Evolutionary conservation across 2,888 invertebrate species (phyloP).

Genomic region (Dendrolimus pini): DNA sequence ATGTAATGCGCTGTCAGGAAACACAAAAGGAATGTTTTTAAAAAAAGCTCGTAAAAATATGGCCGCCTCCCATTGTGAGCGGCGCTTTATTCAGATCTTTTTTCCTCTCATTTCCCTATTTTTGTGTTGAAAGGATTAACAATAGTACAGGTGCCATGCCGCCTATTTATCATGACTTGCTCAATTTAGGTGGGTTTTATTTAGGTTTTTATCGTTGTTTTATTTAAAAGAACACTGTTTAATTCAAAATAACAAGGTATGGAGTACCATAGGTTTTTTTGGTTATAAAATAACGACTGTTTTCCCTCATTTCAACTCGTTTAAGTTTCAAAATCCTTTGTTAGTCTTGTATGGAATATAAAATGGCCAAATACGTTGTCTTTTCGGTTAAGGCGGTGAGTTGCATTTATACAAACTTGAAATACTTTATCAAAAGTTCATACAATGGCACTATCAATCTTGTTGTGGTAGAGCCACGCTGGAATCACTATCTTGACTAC

Average conservation of each 20-base stretch:
- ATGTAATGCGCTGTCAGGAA: slow-evolving; percentile 62
- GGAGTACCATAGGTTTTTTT: no score
- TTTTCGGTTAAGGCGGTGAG: no score
- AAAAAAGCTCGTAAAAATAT: slow-evolving; percentile 63
- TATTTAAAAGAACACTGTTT: neutral
- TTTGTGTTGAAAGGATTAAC: slow-evolving; percentile 68
- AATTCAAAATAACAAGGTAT: neutral
- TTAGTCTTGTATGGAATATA: no score
- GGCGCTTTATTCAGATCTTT: slow-evolving; percentile 54
- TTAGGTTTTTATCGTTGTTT: slow-evolving; percentile 10
- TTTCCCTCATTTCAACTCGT: no score
- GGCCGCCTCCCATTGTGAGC: slow-evolving; percentile 52
- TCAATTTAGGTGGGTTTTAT: slow-evolving; percentile 27
- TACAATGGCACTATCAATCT: no score
- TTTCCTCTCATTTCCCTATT: slow-evolving; percentile 66
- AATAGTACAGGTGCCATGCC: slow-evolving; percentile 52
- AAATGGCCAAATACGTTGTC: no score
- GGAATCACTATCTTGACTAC: no score
- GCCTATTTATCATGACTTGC: slow-evolving; percentile 40
- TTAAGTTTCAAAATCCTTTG: no score
- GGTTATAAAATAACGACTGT: no score
- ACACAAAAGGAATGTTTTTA: slow-evolving; percentile 53
- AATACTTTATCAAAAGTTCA: no score
- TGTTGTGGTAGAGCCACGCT: no score
- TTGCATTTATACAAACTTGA: no score